Evolutionary conservation across 2,797 vertebrate genomes (phyloP), one percentile per base, ranked within the genome.

Genomic region (Squalus acanthias): DNA sequence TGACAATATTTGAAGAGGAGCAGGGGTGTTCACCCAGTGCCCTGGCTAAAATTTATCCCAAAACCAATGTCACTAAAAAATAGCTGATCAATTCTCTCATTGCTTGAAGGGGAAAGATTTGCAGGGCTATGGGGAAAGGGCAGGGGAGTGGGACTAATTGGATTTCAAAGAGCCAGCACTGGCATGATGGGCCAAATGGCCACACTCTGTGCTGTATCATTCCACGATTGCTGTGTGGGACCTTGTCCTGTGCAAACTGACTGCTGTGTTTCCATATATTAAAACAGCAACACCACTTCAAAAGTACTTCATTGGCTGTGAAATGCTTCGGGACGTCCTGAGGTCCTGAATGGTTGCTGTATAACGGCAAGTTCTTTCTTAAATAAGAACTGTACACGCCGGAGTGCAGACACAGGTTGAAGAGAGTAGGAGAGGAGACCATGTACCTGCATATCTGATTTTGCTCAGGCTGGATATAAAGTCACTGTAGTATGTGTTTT

Each of bases 401-500:
- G 0, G 12, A 79, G 76, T 33, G 1, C 76, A 17, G 79, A 8
- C 39, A 85, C n/a, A 76, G 33, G 74, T 76, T 76, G 12, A 12
- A 76, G 13, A 76, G 39, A 3, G 65, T 63, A 33, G 57, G 3
- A 63, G 26, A 63, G 29, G n/a, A 91, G 29, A 57, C 10, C n/a
- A 3, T 97, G 97, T 97, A 99, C 99, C 99, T 98, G 98, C 97
- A 97, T 98, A 98, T 97, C 97, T 98, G 97, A 99, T 97, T 67
- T 98, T 98, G 8, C 96, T 97, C 98, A 99, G 96, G 96, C 98
- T 98, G 96, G 98, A 98, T 96, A 99, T 98, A 96, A 99, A 98
- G 89, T 98, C 97, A 0, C 98, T 99, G 97, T 99, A 99, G 97
- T 99, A 99, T 0, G 98, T 98, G 96, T 99, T 99, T 97, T 99